phyloP scores from a whole-genome alignment of 2,888 invertebrate genomes.

The Archips xylosteana region DNA sequence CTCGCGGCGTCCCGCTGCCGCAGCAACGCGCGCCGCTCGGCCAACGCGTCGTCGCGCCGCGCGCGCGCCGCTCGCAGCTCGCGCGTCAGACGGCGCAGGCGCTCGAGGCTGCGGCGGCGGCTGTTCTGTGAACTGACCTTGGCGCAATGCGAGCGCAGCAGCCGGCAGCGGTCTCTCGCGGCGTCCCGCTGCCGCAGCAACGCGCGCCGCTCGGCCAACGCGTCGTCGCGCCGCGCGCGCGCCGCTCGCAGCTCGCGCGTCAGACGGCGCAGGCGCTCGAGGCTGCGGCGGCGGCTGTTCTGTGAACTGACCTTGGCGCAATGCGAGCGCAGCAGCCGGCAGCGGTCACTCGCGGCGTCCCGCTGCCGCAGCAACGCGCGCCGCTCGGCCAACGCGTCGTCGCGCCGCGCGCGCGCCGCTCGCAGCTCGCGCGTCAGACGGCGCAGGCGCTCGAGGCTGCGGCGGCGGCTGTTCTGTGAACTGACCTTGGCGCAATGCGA shows the following conservation, averaged over 20 bases:
- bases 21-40: constrained; percentile 62
- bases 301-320: constrained; percentile 71
- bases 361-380: constrained; percentile 57
- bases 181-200: constrained; percentile 58
- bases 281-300: constrained; percentile 75
- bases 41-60: constrained; percentile 64
- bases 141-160: constrained; percentile 59
- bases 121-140: constrained; percentile 78
- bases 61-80: constrained; percentile 73
- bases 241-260: constrained; percentile 73
- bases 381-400: constrained; percentile 66
- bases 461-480: constrained; percentile 78
- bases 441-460: constrained; percentile 74
- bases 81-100: constrained; percentile 69
- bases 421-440: constrained; percentile 72
- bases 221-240: constrained; percentile 67
- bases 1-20: constrained; percentile 57
- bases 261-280: constrained; percentile 72
- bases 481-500: constrained; percentile 62
- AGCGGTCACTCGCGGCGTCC: constrained; percentile 57
- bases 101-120: constrained; percentile 74
- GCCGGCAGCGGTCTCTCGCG: constrained; percentile 56
- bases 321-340: constrained; percentile 58
- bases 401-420: constrained; percentile 67
- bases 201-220: constrained; percentile 61